Evolutionary conservation across 2,888 invertebrate genomes (phyloP).

Genomic region (Acleris sparsana): DNA sequence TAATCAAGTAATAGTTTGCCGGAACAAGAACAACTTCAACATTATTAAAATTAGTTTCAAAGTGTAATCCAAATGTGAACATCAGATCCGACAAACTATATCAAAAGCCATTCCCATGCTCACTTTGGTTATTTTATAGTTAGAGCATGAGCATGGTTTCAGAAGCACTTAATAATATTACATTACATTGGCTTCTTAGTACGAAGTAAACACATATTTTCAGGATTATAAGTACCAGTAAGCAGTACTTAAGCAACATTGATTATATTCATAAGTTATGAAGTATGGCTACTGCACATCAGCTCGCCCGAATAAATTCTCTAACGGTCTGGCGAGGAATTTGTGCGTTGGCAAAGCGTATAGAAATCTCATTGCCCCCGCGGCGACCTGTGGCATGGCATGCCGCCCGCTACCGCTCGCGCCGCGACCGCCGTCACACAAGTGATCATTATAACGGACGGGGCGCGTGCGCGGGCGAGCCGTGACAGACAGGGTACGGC

Average conservation of each 20-base stretch:
- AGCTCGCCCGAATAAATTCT: no score
- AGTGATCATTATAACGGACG: no score
- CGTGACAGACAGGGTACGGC: no score
- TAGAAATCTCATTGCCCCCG: no score
- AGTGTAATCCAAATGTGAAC: background rate
- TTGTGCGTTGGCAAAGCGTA: no score
- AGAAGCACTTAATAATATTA: background rate
- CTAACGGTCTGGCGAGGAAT: no score
- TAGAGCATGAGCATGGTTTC: background rate
- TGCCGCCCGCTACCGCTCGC: no score
- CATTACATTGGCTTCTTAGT: background rate
- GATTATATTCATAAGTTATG: background rate
- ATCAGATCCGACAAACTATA: slow-evolving; percentile 10
- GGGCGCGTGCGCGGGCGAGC: no score
- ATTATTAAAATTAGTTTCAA: background rate
- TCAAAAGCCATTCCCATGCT: background rate
- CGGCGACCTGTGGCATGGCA: no score
- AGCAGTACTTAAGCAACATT: background rate
- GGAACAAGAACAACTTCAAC: background rate
- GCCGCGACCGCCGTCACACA: no score
- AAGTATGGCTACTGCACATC: background rate
- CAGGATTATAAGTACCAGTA: slow-evolving; percentile 1
- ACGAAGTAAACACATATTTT: slow-evolving; percentile 6
- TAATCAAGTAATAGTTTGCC: slow-evolving; percentile 38
- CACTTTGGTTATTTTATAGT: background rate